A percentile compares a stretch with the other conserved stretches of the same genome.
phyloP scores from a whole-genome alignment of 2,113 vertebrate genomes.

The Barbus barbus region DNA sequence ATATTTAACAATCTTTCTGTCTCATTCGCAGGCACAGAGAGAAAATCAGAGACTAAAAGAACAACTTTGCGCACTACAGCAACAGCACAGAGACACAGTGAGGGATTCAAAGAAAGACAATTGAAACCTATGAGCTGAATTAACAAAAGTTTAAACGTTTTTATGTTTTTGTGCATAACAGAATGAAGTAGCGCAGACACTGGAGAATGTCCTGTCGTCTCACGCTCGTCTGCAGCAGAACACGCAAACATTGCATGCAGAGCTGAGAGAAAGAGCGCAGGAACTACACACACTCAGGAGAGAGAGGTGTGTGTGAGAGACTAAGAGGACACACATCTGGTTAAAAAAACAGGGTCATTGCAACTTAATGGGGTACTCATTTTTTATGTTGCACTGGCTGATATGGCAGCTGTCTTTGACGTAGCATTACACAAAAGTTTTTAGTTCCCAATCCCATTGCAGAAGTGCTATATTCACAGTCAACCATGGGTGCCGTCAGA shows the following conservation, averaged over 20 bases:
- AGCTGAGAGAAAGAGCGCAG: conserved; percentile 66
- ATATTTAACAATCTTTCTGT: background rate
- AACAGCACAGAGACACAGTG: background rate
- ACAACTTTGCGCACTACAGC: conserved; percentile 56
- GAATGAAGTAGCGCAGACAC: conserved; percentile 58
- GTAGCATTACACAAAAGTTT: no score
- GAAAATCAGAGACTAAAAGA: conserved; percentile 66
- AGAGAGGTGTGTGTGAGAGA: conserved; percentile 65
- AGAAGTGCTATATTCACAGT: background rate
- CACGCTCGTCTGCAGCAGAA: conserved; percentile 67
- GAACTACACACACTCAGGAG: conserved; percentile 68
- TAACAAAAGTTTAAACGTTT: background rate
- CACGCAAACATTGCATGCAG: conserved; percentile 67
- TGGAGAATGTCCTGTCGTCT: conserved; percentile 70
- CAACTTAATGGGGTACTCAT: background rate
- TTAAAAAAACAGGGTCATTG: background rate
- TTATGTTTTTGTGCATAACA: conserved; percentile 55
- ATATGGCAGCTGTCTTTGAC: background rate
- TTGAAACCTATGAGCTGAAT: background rate
- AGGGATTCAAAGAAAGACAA: background rate
- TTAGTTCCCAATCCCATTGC: background rate
- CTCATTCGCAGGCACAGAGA: conserved; percentile 59
- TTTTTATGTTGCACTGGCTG: background rate
- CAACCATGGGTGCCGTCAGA: background rate
- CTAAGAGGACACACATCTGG: background rate